phyloP scores from a whole-genome alignment of 1,140 invertebrate genomes.

The Drosophila triauraria region DNA sequence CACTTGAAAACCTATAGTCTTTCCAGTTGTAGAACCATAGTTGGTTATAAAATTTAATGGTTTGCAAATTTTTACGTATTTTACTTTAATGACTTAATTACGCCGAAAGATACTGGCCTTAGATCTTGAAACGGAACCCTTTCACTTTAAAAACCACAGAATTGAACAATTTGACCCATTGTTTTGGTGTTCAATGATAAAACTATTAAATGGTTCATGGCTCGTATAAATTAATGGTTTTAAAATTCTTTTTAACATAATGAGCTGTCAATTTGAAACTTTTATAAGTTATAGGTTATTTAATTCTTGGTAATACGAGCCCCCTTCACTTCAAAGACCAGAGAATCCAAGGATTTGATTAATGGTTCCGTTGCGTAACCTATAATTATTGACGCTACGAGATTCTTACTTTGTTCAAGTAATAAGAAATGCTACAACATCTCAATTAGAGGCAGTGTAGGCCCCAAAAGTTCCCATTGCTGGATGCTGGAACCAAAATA shows the following conservation, averaged over 20 bases:
- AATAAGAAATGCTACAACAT: background rate
- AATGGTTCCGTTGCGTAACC: slow-evolving; percentile 13
- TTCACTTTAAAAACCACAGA: slow-evolving; percentile 21
- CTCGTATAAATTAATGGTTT: slow-evolving; percentile 9
- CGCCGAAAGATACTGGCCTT: background rate
- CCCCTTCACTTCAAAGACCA: slow-evolving; percentile 11
- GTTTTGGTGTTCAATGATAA: background rate
- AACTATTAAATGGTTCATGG: slow-evolving; percentile 14
- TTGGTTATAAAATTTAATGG: background rate
- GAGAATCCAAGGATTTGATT: slow-evolving; percentile 8
- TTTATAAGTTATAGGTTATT: slow-evolving; percentile 2
- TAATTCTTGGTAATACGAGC: background rate
- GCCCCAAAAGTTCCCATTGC: slow-evolving; percentile 11
- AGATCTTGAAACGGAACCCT: background rate
- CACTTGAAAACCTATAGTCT: slow-evolving; percentile 7
- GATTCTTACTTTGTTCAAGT: slow-evolving; percentile 6
- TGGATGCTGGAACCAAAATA: slow-evolving; percentile 35
- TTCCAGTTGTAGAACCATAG: background rate
- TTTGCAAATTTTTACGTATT: no score
- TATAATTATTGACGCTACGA: slow-evolving; percentile 4
- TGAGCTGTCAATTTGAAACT: slow-evolving; percentile 6
- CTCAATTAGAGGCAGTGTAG: slow-evolving; percentile 15
- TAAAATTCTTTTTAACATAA: slow-evolving; percentile 8
- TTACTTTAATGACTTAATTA: slow-evolving; percentile 4
- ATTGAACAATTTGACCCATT: background rate